Base-by-base conservation (phyloP, 2,797 vertebrate species). In the Amphiprion clarkii region DNA sequence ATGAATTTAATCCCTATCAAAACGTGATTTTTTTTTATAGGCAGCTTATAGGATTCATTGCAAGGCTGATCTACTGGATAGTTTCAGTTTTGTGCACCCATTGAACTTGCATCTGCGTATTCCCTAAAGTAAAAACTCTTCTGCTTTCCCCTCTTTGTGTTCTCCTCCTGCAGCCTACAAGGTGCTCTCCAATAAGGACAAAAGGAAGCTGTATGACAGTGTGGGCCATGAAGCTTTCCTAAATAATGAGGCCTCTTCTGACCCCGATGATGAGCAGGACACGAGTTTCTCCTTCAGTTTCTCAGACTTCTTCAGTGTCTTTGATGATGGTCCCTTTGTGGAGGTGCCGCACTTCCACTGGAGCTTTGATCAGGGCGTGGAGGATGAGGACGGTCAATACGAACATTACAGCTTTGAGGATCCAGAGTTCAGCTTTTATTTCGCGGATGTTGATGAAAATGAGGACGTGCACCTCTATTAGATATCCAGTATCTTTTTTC, bases 121-220 rank as follows among this genome's bases (percentile, higher is more conserved):
- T 16, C 42, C 13, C 16, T 6, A 0, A 16, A 44, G 14, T 4
- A 3, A 13, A 4, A 16, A 44, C 42, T 16, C 5, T 3, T 14
- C 13, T 16, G 42, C 14, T 48, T n/a, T n/a, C 17, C 27, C 13
- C 27, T 4, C 13, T 2, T 17, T 23, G n/a, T 53, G 27, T 31
- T 27, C 49, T 65, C 42, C 16, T 78, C 31, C 40, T 27, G 56
- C 21, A 94, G 93, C 94, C 23, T 94, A 93, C 75, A 70, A 54
- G 1, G 91, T 92, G 51, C 92, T 95, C 17, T 92, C 91, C 36
- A 73, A 91, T 73, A 79, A 86, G 44, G 79, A 89, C 29, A 87
- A 76, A 52, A 92, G 90, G 83, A 85, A 23, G 23, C 71, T 67
- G 4, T 94, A 94, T 21, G 91, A 94, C 81, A 59, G 14, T 1